These are phyloP conservation scores for Saccostrea glomerata DNA, from an alignment of 1,140 invertebrate species.

Conservation along the genomic window DNA sequence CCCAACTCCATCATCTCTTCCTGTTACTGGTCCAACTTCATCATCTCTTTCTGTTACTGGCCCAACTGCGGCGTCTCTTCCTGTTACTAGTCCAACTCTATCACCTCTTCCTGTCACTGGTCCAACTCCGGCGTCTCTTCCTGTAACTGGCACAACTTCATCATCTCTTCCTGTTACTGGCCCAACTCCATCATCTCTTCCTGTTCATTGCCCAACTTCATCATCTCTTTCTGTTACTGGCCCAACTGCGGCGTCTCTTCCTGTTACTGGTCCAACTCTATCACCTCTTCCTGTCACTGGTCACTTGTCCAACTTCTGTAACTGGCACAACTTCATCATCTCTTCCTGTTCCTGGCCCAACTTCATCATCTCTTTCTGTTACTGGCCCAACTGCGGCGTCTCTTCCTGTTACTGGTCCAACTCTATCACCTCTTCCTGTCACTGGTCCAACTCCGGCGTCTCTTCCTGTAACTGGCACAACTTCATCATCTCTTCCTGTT, in stretches of 20 bases:
- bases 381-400: too few relatives aligned
- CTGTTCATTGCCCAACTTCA: too few relatives aligned
- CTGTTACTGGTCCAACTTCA: too few relatives aligned
- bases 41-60: too few relatives aligned
- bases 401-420: too few relatives aligned
- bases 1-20: background rate
- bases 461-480: too few relatives aligned
- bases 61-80: too few relatives aligned
- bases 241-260: too few relatives aligned
- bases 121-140: background rate
- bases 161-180: background rate
- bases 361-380: too few relatives aligned
- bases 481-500: background rate
- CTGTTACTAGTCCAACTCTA: background rate
- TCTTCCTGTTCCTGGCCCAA: background rate
- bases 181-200: background rate
- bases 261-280: background rate
- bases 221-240: too few relatives aligned
- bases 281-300: background rate
- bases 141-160: too few relatives aligned
- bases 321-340: background rate
- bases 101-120: background rate
- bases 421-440: background rate
- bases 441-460: background rate
- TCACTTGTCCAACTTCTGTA: too few relatives aligned